phyloP scores from a whole-genome alignment of 2,113 vertebrate genomes.

The Peromyscus californicus region DNA sequence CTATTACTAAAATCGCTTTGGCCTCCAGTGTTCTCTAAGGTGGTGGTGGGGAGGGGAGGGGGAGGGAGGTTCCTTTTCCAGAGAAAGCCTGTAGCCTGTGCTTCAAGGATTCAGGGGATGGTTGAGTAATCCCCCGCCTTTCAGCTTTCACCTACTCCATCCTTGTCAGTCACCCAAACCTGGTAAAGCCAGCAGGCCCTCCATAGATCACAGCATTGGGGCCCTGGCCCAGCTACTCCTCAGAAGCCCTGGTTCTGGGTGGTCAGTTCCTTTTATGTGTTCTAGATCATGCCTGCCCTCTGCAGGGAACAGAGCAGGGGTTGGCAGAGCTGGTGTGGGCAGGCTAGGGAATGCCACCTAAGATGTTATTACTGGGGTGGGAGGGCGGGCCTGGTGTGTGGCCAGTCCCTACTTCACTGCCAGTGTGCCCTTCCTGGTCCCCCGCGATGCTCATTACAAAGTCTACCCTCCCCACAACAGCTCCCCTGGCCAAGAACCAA shows the following conservation, averaged over 20 bases:
- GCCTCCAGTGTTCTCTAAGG: neutral
- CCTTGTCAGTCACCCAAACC: neutral
- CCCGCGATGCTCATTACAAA: neutral
- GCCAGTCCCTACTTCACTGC: fast-evolving
- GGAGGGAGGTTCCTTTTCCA: neutral
- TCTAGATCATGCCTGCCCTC: neutral
- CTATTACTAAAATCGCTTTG: constrained; percentile 32
- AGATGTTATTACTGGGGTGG: neutral
- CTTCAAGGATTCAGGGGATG: neutral
- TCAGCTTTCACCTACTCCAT: neutral
- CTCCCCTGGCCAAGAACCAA: constrained; percentile 64
- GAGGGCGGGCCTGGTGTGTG: neutral
- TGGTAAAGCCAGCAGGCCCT: neutral
- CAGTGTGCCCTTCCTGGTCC: fast-evolving
- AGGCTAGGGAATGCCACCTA: no score
- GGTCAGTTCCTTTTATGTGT: neutral
- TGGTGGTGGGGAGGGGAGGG: neutral
- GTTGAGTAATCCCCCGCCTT: neutral
- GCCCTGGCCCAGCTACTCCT: neutral
- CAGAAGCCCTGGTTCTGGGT: neutral
- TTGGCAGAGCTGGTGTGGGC: neutral
- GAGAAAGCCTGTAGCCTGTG: neutral
- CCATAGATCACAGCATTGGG: neutral
- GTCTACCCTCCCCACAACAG: neutral
- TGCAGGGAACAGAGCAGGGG: neutral